A percentile compares a stretch with the other conserved stretches of the same genome.
These are phyloP conservation scores for Ophiodon elongatus DNA, from an alignment of 2,113 vertebrate genomes.

Conservation along the genomic window DNA sequence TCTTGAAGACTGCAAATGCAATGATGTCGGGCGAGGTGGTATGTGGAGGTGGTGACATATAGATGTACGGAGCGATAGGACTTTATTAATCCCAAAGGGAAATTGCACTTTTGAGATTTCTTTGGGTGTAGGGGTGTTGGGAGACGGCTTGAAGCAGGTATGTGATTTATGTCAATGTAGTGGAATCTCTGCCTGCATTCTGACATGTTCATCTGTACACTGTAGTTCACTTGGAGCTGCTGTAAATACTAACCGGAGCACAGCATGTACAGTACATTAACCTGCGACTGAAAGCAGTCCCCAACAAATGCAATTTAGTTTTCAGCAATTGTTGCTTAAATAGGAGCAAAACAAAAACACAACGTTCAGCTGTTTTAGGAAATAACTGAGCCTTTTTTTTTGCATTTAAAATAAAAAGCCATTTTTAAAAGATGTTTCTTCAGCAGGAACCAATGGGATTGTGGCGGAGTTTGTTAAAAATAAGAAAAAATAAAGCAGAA, in stretches of 20 bases:
- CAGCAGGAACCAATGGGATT: not conserved
- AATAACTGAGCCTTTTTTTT: not conserved
- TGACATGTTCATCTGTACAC: not conserved
- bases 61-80: not conserved
- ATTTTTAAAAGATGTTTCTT: not conserved
- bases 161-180: not conserved
- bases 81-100: not conserved
- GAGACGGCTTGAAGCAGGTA: not conserved
- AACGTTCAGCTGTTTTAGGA: not conserved
- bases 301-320: not conserved
- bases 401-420: not conserved
- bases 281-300: not conserved
- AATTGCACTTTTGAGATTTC: not conserved
- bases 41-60: not conserved
- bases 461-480: not conserved
- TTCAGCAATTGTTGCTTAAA: not conserved
- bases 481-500: not conserved
- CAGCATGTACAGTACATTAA: not conserved
- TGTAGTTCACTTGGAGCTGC: not conserved
- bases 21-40: not conserved
- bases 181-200: not conserved
- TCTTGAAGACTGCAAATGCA: not conserved
- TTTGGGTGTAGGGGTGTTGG: not conserved
- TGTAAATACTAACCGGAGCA: not conserved
- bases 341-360: not conserved